Evolutionary conservation across 2,797 vertebrate species (phyloP).

Genomic region (Mus caroli): DNA sequence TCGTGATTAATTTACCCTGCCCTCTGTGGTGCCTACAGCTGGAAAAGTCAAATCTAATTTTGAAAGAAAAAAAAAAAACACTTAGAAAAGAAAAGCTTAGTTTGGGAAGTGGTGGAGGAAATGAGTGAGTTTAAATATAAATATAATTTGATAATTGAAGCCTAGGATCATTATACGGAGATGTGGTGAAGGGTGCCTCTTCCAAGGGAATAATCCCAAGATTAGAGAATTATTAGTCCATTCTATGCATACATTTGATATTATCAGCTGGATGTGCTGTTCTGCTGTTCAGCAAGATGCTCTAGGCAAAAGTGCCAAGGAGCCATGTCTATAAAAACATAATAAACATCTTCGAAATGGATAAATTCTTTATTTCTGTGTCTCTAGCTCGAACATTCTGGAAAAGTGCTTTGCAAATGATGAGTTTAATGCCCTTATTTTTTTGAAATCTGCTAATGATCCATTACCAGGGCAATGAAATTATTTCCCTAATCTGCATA

Average conservation of each 20-base stretch:
- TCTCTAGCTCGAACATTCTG: background rate
- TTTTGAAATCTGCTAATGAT: background rate
- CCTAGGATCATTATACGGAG: background rate
- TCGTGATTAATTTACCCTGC: background rate
- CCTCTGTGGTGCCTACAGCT: background rate
- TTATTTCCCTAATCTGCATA: constrained; percentile 6
- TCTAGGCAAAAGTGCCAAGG: background rate
- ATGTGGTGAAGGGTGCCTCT: accelerated
- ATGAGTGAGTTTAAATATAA: background rate
- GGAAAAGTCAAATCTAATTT: background rate
- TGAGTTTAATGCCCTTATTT: background rate
- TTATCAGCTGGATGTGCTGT: accelerated
- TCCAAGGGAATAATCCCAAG: background rate
- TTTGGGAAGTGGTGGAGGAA: background rate
- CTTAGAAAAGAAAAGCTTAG: background rate
- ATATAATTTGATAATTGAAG: background rate
- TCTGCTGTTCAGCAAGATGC: background rate
- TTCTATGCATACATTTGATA: accelerated
- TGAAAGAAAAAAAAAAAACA: background rate
- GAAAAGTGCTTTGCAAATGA: background rate
- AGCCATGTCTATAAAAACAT: background rate
- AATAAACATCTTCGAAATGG: background rate
- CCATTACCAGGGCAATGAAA: background rate
- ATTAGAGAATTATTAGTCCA: background rate
- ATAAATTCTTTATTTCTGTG: background rate